phyloP scores from a whole-genome alignment of 2,113 vertebrate species.

The Uropsilus gracilis region DNA sequence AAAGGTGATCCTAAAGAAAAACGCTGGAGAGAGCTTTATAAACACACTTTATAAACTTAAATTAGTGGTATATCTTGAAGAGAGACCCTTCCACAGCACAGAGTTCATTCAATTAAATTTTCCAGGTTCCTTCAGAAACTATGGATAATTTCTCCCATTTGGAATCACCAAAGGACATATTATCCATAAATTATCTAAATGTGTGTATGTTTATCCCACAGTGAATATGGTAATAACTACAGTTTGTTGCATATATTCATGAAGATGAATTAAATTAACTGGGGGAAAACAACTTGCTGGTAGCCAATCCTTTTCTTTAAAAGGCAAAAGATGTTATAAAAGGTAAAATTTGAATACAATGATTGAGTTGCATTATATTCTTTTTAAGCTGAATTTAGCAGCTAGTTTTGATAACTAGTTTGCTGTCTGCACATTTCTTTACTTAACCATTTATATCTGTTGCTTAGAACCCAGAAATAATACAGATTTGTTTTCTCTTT shows the following conservation, averaged over 20 bases:
- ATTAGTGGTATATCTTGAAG: not conserved
- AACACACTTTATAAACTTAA: conserved; percentile 10
- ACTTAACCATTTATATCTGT: not conserved
- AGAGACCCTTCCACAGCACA: not conserved
- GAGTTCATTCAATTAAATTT: conserved; percentile 22
- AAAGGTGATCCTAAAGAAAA: conserved; percentile 19
- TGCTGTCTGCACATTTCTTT: not conserved
- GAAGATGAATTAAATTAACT: conserved; percentile 54
- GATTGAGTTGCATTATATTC: conserved; percentile 31
- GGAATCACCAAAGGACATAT: conserved; percentile 23
- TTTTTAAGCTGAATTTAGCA: conserved; percentile 12
- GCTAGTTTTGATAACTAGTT: conserved; percentile 6
- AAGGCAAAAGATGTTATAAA: conserved; percentile 30
- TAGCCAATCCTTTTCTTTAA: conserved; percentile 13
- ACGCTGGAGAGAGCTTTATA: not conserved
- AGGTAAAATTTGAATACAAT: conserved; percentile 36
- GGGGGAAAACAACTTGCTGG: conserved; percentile 7
- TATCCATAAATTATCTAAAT: conserved; percentile 33
- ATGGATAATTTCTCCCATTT: conserved; percentile 14
- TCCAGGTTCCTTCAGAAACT: conserved; percentile 59
- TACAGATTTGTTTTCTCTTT: not conserved
- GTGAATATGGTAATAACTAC: conserved; percentile 21
- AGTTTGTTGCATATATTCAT: conserved; percentile 47
- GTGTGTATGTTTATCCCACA: conserved; percentile 19
- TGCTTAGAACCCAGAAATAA: not conserved